Evolutionary conservation across 1,140 invertebrate species (phyloP).

Genomic region (Phymastichus coffea): DNA sequence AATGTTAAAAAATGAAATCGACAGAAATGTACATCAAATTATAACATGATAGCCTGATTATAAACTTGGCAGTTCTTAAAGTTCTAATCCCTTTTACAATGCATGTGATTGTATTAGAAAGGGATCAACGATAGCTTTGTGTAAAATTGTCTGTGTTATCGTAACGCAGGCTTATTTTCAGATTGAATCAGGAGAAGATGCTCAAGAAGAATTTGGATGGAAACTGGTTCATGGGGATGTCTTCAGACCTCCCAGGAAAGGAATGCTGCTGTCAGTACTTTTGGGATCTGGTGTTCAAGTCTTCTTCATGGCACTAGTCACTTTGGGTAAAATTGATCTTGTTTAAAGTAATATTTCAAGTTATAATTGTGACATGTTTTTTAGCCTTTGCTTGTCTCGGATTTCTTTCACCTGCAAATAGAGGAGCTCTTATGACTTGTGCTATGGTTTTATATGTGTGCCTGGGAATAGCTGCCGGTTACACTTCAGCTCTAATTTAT

Average conservation of each 20-base stretch:
- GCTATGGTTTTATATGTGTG: constrained; percentile 93
- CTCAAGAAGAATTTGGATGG: constrained; percentile 99
- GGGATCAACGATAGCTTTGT: constrained; percentile 11
- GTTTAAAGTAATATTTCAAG: constrained; percentile 14
- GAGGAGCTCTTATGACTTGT: constrained; percentile 98
- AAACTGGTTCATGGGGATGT: constrained; percentile 96
- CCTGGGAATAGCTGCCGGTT: constrained; percentile 93
- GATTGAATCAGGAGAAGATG: constrained; percentile 94
- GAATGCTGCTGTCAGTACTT: constrained; percentile 93
- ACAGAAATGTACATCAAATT: constrained; percentile 23
- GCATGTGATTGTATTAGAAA: not conserved
- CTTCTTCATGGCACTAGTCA: constrained; percentile 68
- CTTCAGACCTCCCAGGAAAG: constrained; percentile 92
- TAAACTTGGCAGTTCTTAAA: not conserved
- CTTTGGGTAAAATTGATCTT: constrained; percentile 50
- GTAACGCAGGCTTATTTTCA: constrained; percentile 57
- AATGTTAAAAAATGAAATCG: too few species aligned
- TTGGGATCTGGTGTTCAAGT: constrained; percentile 95
- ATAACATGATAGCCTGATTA: constrained; percentile 12
- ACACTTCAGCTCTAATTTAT: constrained; percentile 93
- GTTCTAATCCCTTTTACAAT: not conserved
- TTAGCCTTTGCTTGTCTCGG: constrained; percentile 94
- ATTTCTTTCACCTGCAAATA: constrained; percentile 96
- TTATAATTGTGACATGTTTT: constrained; percentile 3
- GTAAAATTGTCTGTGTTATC: constrained; percentile 44